Conservation (phyloP, 2,797 vertebrate species). For the Scarus forsteni region DNA sequence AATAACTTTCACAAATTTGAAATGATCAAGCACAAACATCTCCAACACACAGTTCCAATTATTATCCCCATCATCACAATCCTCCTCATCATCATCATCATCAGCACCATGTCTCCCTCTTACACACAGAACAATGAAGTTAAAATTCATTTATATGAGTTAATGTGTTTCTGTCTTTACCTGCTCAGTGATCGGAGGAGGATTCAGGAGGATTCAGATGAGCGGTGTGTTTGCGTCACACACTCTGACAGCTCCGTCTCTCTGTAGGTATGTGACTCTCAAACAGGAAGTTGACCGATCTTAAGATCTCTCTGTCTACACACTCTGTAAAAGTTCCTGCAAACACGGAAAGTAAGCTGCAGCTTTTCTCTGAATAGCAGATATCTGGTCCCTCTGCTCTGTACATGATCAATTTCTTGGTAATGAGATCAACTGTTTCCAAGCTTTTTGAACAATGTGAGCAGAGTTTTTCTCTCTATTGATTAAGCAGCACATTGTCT, state of each 20-base stretch:
- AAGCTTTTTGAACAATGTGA: too few species aligned
- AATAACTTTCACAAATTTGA: neutral
- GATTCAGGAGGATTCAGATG: neutral
- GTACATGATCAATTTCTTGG: too few species aligned
- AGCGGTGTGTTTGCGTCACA: too few species aligned
- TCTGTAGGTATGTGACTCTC: neutral
- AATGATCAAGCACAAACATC: neutral
- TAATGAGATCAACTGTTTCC: too few species aligned
- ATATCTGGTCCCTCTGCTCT: too few species aligned
- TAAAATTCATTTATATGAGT: neutral
- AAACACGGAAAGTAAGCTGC: neutral
- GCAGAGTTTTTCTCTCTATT: too few species aligned
- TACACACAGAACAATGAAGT: neutral
- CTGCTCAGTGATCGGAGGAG: constrained; percentile 10
- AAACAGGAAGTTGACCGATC: constrained; percentile 19
- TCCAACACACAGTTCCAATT: neutral
- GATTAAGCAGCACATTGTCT: too few species aligned
- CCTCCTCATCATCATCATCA: neutral
- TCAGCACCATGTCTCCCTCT: neutral
- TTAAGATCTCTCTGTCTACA: neutral
- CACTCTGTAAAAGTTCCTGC: neutral
- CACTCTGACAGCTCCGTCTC: neutral
- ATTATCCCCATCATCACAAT: neutral
- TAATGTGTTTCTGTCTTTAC: neutral
- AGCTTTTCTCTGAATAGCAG: too few species aligned